Conservation (phyloP, 2,888 invertebrate genomes). For the Dynastes tityus region DNA sequence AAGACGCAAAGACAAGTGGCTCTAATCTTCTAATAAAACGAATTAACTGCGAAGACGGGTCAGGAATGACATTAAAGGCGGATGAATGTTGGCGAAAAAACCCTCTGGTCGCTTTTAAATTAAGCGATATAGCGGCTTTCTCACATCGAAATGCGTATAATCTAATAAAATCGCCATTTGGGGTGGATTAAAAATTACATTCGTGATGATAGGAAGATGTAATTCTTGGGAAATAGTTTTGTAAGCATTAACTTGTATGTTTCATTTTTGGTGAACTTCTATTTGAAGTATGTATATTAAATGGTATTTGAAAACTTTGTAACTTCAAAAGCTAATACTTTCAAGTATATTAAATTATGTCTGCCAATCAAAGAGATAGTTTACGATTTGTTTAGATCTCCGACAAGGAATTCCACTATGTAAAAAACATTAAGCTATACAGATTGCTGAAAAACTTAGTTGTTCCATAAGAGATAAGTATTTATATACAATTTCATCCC, state of each 20-base stretch:
- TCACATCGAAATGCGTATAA: slow-evolving; percentile 1
- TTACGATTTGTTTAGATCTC: too few relatives aligned
- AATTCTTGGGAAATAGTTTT: neutral
- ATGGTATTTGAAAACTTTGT: neutral
- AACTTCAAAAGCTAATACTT: neutral
- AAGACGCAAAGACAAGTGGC: slow-evolving; percentile 34
- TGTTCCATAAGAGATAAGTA: too few relatives aligned
- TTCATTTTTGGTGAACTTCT: neutral
- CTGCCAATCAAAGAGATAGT: too few relatives aligned
- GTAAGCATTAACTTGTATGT: neutral
- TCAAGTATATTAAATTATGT: too few relatives aligned
- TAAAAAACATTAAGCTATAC: too few relatives aligned
- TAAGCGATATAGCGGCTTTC: slow-evolving; percentile 15
- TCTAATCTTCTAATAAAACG: slow-evolving; percentile 39
- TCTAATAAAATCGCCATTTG: slow-evolving; percentile 6
- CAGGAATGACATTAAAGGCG: slow-evolving; percentile 31
- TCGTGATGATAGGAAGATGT: neutral
- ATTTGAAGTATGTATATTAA: neutral
- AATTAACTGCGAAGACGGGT: slow-evolving; percentile 32
- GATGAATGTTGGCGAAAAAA: slow-evolving; percentile 18
- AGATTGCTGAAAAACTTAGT: too few relatives aligned
- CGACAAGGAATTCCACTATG: too few relatives aligned
- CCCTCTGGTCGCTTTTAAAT: slow-evolving; percentile 16
- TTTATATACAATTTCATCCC: too few relatives aligned
- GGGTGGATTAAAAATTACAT: slow-evolving; percentile 7